Conservation (phyloP, 2,797 vertebrate species). For the Aythya fuligula region DNA sequence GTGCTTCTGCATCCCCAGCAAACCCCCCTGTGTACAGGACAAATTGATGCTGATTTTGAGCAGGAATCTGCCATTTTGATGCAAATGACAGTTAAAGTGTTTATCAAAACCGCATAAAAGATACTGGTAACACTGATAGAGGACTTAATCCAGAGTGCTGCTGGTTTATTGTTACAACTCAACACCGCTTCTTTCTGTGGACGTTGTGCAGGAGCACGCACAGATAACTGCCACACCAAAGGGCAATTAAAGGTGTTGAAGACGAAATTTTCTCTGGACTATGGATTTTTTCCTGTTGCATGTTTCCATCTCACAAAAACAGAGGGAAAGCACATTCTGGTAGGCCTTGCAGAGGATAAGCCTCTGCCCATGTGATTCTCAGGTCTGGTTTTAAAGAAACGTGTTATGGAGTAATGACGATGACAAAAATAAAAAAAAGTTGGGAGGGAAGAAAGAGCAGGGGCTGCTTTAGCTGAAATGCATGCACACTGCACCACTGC, state of each 20-base stretch:
- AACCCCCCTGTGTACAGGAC: rapidly evolving
- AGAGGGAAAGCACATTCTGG: neutral
- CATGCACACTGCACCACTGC: neutral
- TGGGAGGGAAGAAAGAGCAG: neutral
- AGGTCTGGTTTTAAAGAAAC: neutral
- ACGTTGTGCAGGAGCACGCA: neutral
- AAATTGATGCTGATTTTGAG: neutral
- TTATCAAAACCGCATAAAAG: neutral
- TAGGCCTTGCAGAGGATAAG: neutral
- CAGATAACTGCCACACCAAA: neutral
- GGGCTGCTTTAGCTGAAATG: neutral
- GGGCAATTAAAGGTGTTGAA: neutral
- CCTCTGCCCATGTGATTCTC: neutral
- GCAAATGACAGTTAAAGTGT: neutral
- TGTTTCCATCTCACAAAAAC: neutral
- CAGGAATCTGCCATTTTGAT: neutral
- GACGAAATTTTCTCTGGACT: neutral
- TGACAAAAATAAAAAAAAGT: neutral
- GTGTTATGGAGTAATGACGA: neutral
- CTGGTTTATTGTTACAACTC: neutral
- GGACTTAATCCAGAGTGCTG: neutral
- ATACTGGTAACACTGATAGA: neutral
- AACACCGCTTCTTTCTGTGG: neutral
- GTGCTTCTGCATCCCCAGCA: neutral
- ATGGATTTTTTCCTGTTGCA: neutral